Conservation (phyloP, 2,888 invertebrate genomes). For the Drosophila barbarae region DNA sequence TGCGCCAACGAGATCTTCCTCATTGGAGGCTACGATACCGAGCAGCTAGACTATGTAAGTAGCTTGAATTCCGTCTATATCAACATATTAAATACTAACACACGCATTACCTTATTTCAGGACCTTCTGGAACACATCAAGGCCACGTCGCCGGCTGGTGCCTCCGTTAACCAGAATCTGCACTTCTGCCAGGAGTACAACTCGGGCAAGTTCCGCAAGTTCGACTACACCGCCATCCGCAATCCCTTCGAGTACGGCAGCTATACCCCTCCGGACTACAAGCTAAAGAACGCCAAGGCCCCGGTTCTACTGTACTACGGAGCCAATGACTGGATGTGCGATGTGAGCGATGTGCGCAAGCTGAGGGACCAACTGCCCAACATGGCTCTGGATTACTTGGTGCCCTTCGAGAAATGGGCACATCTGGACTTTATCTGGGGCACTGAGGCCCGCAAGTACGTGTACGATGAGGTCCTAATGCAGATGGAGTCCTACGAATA, state of each 20-base stretch:
- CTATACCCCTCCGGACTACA: conserved; percentile 81
- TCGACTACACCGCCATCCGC: conserved; percentile 74
- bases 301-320: conserved; percentile 82
- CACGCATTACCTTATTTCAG: conserved; percentile 20
- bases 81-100: not conserved
- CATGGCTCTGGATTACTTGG: conserved; percentile 80
- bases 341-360: conserved; percentile 81
- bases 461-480: conserved; percentile 80
- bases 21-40: conserved; percentile 79
- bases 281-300: conserved; percentile 79
- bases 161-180: conserved; percentile 76
- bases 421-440: conserved; percentile 84
- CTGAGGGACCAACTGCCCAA: conserved; percentile 81
- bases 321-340: conserved; percentile 84
- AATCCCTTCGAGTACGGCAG: conserved; percentile 80
- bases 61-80: not conserved
- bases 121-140: conserved; percentile 70
- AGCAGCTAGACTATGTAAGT: conserved; percentile 80
- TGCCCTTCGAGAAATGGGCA: conserved; percentile 81
- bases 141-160: conserved; percentile 77
- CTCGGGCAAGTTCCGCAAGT: conserved; percentile 76
- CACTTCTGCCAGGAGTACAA: conserved; percentile 78
- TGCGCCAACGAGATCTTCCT: conserved; percentile 86
- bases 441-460: conserved; percentile 82
- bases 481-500: conserved; percentile 59